Conservation (phyloP, 1,140 invertebrate genomes). For the Brachionus rubens region DNA sequence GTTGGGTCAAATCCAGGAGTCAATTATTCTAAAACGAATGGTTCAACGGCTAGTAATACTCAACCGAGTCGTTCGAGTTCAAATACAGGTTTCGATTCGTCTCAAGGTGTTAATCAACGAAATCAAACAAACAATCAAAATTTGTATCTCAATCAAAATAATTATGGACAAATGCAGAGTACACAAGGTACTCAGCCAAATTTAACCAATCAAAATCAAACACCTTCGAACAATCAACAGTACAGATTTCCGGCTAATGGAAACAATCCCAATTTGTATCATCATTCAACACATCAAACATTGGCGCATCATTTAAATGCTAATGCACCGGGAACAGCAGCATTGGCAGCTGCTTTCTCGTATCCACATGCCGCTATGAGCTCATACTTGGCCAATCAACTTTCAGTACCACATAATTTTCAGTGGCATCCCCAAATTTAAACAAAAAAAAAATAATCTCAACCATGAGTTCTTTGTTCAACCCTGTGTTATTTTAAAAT, state of each 20-base stretch:
- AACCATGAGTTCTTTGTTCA: not conserved
- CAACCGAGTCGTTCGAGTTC: too few species aligned
- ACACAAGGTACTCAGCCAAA: too few species aligned
- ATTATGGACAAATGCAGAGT: not conserved
- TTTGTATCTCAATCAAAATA: constrained; percentile 15
- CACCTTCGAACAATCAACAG: constrained; percentile 12
- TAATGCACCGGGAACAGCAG: not conserved
- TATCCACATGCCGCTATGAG: constrained; percentile 9
- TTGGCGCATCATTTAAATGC: constrained; percentile 6
- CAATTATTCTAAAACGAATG: too few species aligned
- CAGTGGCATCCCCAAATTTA: not conserved
- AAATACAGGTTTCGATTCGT: too few species aligned
- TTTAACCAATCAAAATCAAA: not conserved
- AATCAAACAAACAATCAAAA: not conserved
- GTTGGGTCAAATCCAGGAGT: not conserved
- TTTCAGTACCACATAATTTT: constrained; percentile 19
- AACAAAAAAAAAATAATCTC: too few species aligned
- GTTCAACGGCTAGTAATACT: too few species aligned
- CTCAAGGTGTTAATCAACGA: too few species aligned
- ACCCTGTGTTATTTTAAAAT: not conserved
- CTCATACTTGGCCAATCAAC: constrained; percentile 14
- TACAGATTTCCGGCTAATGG: not conserved
- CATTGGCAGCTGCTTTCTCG: not conserved
- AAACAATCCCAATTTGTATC: not conserved
- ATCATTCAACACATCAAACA: not conserved